Conservation (phyloP, 2,113 vertebrate species). For the Cnemophilus loriae region DNA sequence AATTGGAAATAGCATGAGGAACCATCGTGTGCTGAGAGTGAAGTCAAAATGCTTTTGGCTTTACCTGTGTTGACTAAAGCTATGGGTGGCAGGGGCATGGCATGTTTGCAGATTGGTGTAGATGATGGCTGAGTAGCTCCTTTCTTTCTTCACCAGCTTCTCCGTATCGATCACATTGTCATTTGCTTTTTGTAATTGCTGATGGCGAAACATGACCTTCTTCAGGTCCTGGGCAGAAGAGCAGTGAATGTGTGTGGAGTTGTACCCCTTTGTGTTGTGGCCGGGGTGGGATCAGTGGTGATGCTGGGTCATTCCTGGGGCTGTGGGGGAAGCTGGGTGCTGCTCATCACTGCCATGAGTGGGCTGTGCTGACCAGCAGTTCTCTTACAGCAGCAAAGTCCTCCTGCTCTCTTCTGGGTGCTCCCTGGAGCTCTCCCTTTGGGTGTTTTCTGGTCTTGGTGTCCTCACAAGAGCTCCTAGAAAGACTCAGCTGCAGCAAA, state of each 20-base stretch:
- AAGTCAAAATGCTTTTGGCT: not conserved
- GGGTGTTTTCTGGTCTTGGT: not conserved
- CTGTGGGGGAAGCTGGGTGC: not conserved
- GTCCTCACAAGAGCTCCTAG: not conserved
- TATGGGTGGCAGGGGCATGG: not conserved
- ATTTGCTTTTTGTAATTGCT: not conserved
- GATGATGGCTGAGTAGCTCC: not conserved
- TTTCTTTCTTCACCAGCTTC: not conserved
- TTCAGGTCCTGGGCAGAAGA: not conserved
- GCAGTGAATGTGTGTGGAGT: not conserved
- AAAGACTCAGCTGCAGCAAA: not conserved
- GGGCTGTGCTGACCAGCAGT: not conserved
- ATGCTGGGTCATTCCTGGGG: not conserved
- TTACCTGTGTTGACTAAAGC: not conserved
- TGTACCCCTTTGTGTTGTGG: rapidly evolving
- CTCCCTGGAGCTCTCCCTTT: not conserved
- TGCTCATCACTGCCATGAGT: not conserved
- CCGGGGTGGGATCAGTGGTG: rapidly evolving
- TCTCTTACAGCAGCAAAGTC: not conserved
- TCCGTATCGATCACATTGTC: not conserved
- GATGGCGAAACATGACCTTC: not conserved
- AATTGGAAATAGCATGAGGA: not conserved
- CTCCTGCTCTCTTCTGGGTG: not conserved
- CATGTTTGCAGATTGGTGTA: not conserved
- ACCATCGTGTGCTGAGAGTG: not conserved